phyloP scores from a whole-genome alignment of 1,140 invertebrate genomes.

The Phymorhynchus buccinoides region DNA sequence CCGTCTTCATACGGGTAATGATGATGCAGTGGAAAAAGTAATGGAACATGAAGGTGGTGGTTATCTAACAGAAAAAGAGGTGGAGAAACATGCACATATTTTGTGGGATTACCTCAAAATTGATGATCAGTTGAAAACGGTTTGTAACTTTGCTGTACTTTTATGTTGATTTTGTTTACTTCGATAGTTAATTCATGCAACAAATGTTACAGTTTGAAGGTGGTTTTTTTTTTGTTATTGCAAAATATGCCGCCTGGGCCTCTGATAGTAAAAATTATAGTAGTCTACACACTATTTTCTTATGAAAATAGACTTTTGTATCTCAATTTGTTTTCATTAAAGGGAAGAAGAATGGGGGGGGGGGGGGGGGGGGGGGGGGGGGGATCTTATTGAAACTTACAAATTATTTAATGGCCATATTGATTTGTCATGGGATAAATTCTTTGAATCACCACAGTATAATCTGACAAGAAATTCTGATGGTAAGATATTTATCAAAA shows the following conservation, averaged over 20 bases:
- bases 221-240: not conserved
- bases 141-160: conserved; percentile 14
- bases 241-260: not conserved
- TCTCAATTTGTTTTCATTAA: no score
- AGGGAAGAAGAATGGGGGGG: no score
- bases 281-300: not conserved
- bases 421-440: no score
- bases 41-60: no score
- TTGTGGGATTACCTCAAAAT: conserved; percentile 50
- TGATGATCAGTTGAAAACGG: conserved; percentile 41
- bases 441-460: no score
- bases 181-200: not conserved
- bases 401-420: no score
- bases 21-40: not conserved
- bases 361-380: no score
- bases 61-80: no score
- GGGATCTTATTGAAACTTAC: no score
- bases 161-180: not conserved
- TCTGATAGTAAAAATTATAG: not conserved
- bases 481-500: no score
- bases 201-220: not conserved
- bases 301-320: no score
- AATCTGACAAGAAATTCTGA: no score
- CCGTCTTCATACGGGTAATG: not conserved
- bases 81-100: conserved; percentile 29